Evolutionary conservation across 2,797 vertebrate genomes (phyloP).

Genomic region (Scarus forsteni): DNA sequence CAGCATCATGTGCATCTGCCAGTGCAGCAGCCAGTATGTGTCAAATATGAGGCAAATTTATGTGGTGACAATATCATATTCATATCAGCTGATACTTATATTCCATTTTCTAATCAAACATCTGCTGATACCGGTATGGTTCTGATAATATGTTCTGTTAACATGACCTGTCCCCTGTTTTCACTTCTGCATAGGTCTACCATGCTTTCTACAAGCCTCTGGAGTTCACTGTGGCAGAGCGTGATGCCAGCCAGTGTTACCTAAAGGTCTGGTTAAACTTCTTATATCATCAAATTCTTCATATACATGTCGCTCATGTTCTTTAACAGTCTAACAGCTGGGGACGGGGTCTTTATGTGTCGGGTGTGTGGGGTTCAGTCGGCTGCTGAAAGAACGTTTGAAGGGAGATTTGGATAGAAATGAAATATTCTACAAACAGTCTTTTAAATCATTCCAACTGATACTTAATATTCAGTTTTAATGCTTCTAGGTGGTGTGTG

Average conservation of each 20-base stretch:
- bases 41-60: no score
- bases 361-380: neutral
- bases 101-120: no score
- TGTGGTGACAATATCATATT: no score
- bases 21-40: no score
- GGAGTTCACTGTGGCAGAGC: slow-evolving; percentile 92
- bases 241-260: slow-evolving; percentile 92
- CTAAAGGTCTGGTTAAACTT: slow-evolving; percentile 87
- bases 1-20: no score
- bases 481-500: slow-evolving; percentile 90
- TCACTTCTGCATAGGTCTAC: slow-evolving; percentile 86
- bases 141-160: slow-evolving; percentile 1
- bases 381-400: neutral
- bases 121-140: no score
- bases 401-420: neutral
- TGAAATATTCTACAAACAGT: neutral
- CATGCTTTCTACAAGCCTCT: slow-evolving; percentile 96
- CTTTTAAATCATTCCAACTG: neutral
- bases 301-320: neutral
- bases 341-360: neutral
- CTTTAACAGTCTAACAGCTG: neutral
- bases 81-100: no score
- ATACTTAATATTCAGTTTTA: neutral
- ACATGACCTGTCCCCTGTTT: slow-evolving; percentile 13
- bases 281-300: neutral